Conservation (phyloP, 2,797 vertebrate species). For the Melanotaenia maccullochi region DNA sequence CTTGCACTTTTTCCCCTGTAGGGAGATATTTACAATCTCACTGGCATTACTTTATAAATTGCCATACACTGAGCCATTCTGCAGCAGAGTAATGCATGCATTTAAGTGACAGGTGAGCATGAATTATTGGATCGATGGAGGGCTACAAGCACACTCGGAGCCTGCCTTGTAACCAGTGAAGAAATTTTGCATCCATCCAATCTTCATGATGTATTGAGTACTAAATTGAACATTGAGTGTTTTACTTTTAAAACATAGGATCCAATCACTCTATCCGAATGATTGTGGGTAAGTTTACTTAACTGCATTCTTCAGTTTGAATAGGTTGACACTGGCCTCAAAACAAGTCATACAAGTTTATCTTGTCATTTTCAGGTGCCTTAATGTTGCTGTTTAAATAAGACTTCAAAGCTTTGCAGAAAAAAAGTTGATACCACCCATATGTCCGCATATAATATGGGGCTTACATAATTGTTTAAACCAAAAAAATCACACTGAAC, state of each 20-base stretch:
- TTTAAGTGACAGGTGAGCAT: slow-evolving; percentile 52
- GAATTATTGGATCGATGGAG: slow-evolving; percentile 59
- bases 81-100: slow-evolving; percentile 52
- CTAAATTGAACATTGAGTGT: slow-evolving; percentile 46
- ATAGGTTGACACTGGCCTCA: not conserved
- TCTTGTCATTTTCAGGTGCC: not conserved
- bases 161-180: slow-evolving; percentile 41
- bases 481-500: not conserved
- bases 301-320: slow-evolving; percentile 30
- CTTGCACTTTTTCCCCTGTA: slow-evolving; percentile 46
- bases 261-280: slow-evolving; percentile 14
- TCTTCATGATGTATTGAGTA: slow-evolving; percentile 49
- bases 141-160: slow-evolving; percentile 24
- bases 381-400: not conserved
- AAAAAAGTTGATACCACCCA: not conserved
- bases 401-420: not conserved
- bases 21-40: slow-evolving; percentile 52
- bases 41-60: slow-evolving; percentile 56
- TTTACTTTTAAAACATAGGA: slow-evolving; percentile 33
- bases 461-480: not conserved
- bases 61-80: slow-evolving; percentile 37
- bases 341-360: slow-evolving; percentile 20
- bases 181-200: slow-evolving; percentile 48
- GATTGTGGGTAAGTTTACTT: slow-evolving; percentile 8
- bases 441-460: not conserved